Evolutionary conservation across 1,140 invertebrate genomes (phyloP), one percentile per base, ranked within the genome.

Genomic region (Acromyrmex echinatior): DNA sequence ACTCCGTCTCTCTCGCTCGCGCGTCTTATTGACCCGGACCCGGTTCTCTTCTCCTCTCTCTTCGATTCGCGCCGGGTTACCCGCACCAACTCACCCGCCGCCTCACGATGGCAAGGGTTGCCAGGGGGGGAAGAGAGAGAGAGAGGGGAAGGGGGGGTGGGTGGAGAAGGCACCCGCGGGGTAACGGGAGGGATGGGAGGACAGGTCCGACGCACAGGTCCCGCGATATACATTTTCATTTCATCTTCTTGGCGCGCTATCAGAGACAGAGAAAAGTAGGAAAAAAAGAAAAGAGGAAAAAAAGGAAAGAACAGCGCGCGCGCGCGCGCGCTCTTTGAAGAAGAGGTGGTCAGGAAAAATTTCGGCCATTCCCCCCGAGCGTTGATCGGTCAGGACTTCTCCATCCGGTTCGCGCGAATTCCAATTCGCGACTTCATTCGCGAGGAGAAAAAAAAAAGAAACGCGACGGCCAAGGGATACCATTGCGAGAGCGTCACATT

Each of bases 21-120:
- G 90, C 94, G 94, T 95, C 95, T 95, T 96, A 96, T 95, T 96
- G 95, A 95, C 95, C 95, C 94, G 94, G 93, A 94, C 93, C 93
- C 93, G 94, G 93, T 95, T 94, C 93, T 94, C 93, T 91, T 91
- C 93, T 92, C 93, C 86, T 93, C 91, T 93, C 93, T 92, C 86
- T 92, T 93, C 93, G 93, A 95, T 94, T 95, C 92, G 92, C 70
- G 80, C 91, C 92, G 93, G 92, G 93, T 93, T 93, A 92, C 92
- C 91, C 91, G 78, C 56, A 62, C 92, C 91, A 87, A 89, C 87
- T 91, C 86, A 90, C 73, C 88, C 90, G 90, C 91, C 86, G 74
- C 82, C 86, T 89, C 86, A 87, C 84, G 62, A 89, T 70, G 78
- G 86, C 84, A 89, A 86, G 87, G 80, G 70, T 84, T 74, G 70